Evolutionary conservation across 1,140 invertebrate species (phyloP), one percentile per base, ranked within the genome.

Genomic region (Telenomus remus): DNA sequence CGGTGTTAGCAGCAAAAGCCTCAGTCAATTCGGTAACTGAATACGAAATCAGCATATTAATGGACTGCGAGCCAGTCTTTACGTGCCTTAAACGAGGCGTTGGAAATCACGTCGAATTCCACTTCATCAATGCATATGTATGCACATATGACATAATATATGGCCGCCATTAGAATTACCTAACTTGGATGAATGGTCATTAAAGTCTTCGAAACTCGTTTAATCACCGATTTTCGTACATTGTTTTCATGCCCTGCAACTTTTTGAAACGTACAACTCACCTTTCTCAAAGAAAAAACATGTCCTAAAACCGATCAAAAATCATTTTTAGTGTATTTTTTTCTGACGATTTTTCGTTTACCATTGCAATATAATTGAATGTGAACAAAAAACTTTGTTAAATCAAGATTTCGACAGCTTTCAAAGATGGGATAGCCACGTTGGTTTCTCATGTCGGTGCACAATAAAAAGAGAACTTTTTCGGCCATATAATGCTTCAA

Each of bases 21-120:
- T 50, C 60, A 74, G 65, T 79, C 70, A 65, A 73, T 74, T 72
- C 56, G 78, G 65, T 68, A 76, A 77, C 65, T 70, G 80, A 82
- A 83, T 82, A 82, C 71, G 59, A 78, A 82, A 83, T 83, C 73
- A 75, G 80, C 74, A 80, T 80, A 81, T 81, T 83, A 84, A 84
- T 80, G 78, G 74, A 74, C 76, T 74, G 70, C 70, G 69, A 75
- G 66, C 55, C 57, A 64, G 68, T 64, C 57, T 79, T 79, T 76
- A 75, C 68, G 72, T 79, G 72, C 72, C 68, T 75, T 76, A 75
- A 79, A 76, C 69, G 78, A 78, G 70, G 80, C 76, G 78, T 80
- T 74, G 51, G 80, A 78, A 80, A 81, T 80, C 75, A 80, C 75
- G 79, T 79, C 66, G 79, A 70, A 78, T 66, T 78, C 78, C 53